Conservation (phyloP, 2,888 invertebrate genomes). For the Atrina japonica region DNA sequence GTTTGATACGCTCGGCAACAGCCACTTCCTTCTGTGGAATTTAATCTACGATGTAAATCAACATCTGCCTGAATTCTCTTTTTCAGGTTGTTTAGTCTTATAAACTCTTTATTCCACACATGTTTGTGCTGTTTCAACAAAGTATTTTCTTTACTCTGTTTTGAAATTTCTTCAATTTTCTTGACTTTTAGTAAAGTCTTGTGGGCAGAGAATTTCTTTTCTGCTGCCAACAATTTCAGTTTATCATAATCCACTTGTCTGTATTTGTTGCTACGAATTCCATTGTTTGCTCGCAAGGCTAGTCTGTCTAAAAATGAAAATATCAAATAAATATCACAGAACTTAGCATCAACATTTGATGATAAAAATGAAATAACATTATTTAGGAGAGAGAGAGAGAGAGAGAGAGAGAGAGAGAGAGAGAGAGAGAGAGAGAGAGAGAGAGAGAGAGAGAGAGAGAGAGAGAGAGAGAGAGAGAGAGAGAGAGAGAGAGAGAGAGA, state of each 20-base stretch:
- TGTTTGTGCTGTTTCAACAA: constrained; percentile 76
- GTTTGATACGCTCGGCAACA: constrained; percentile 68
- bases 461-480: constrained; percentile 7
- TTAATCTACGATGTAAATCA: constrained; percentile 60
- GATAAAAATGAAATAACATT: background rate
- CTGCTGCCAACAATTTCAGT: constrained; percentile 66
- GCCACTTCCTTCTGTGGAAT: constrained; percentile 48
- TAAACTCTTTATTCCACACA: constrained; percentile 78
- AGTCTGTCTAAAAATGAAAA: constrained; percentile 60
- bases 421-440: constrained; percentile 7
- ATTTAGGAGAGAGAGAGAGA: background rate
- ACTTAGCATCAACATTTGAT: no score
- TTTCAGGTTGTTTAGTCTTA: constrained; percentile 68
- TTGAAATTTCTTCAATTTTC: constrained; percentile 74
- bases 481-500: constrained; percentile 7
- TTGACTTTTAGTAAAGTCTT: constrained; percentile 75
- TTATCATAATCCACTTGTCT: constrained; percentile 75
- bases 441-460: background rate
- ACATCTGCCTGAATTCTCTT: constrained; percentile 68
- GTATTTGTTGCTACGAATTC: constrained; percentile 74
- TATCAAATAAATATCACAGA: background rate
- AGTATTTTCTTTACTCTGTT: constrained; percentile 75
- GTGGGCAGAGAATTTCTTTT: constrained; percentile 71
- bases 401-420: constrained; percentile 3
- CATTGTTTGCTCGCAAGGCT: constrained; percentile 66